Evolutionary conservation across 2,888 invertebrate genomes (phyloP), one percentile per base, ranked within the genome.

Genomic region (Drosophila pegasa): DNA sequence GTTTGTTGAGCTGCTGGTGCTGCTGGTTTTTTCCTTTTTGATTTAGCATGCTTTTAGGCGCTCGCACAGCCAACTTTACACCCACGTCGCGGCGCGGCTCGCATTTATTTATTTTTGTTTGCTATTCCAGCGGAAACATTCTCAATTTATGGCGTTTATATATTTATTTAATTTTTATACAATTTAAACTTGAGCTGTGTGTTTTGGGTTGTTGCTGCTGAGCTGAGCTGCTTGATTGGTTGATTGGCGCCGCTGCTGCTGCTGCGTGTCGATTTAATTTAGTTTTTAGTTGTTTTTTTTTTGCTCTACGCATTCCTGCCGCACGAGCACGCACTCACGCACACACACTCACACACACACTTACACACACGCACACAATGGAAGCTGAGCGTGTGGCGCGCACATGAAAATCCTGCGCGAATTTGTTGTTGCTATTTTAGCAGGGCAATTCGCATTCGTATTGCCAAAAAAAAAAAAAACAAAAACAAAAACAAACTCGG

Each of bases 371-470:
- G 38, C 37, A 40, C 18, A 63, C 33, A 12, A 27, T 35, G 56
- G 66, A 62, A 75, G 76, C 71, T 61, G 79, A 65, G 66, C 47
- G 66, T 45, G 63, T 61, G 63, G 45, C 51, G 71, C 79, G 81
- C 78, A 78, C 52, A 52, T 45, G 12, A 81, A 78, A 78, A 69
- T 78, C 50, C 68, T 79, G 82, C 79, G 82, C 82, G 64, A 71
- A 65, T 59, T 54, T 38, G 50, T 58, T 47, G 37, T 45, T 61
- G 59, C 38, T 50, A 31, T 45, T 65, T 37, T 22, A 58, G 40
- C 45, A 59, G 45, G 47, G 22, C 35, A 37, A 51, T 51, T 76
- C 63, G 58, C 60, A 65, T 65, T 65, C 29, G 40, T 40, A 57
- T 66, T 75, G 62, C 71, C 57, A 67, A 71, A 79, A 79, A 61